Percentiles rank a stretch among this genome's conserved stretches.
These are phyloP conservation scores for Lineus longissimus DNA, from an alignment of 1,140 invertebrate genomes.

Conservation along the genomic window DNA sequence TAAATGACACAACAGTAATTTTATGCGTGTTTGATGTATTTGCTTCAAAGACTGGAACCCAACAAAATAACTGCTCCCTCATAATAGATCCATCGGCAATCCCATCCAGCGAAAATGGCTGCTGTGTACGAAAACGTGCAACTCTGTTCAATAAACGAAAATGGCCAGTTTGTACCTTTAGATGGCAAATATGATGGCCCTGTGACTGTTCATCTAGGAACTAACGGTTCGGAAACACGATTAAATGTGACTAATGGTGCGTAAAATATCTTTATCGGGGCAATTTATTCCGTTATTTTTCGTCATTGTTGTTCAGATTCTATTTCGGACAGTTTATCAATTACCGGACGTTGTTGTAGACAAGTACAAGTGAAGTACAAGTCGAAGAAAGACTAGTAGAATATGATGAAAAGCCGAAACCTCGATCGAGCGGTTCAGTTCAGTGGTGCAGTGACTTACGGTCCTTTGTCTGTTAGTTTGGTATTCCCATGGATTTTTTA, in stretches of 20 bases:
- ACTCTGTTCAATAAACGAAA: conserved; percentile 34
- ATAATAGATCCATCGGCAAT: neutral
- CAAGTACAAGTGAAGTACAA: too few relatives aligned
- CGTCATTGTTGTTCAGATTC: neutral
- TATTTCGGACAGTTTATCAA: neutral
- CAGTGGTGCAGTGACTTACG: too few relatives aligned
- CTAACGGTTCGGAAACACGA: conserved; percentile 25
- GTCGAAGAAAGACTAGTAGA: too few relatives aligned
- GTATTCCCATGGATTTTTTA: too few relatives aligned
- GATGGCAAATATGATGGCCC: conserved; percentile 21
- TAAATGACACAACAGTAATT: too few relatives aligned
- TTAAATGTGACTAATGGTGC: conserved; percentile 37
- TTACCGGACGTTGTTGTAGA: too few relatives aligned
- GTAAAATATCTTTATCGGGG: neutral
- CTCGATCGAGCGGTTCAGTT: too few relatives aligned
- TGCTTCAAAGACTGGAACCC: too few relatives aligned
- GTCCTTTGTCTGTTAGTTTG: too few relatives aligned
- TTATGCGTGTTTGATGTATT: too few relatives aligned
- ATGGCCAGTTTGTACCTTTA: conserved; percentile 30
- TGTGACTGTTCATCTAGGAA: conserved; percentile 26
- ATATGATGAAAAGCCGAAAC: too few relatives aligned
- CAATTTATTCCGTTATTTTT: conserved; percentile 1
- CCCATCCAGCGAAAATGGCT: conserved; percentile 37
- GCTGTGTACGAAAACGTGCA: conserved; percentile 49
- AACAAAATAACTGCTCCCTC: neutral